Evolutionary conservation across 2,888 invertebrate genomes (phyloP).

Genomic region (Vanessa cardui): DNA sequence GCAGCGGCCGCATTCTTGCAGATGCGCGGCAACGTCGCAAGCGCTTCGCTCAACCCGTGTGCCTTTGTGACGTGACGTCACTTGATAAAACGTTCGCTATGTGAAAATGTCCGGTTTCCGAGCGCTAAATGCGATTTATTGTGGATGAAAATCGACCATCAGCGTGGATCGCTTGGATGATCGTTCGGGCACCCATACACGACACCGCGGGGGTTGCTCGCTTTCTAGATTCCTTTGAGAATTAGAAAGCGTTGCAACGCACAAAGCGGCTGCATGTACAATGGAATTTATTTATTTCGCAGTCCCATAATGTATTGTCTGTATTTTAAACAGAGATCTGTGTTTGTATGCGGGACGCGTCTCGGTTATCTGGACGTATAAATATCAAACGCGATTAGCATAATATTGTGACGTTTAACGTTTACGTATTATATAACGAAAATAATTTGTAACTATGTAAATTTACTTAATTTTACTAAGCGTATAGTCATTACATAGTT

Average conservation of each 20-base stretch:
- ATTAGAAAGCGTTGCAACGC: constrained; percentile 21
- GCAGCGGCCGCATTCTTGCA: constrained; percentile 74
- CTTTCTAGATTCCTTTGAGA: constrained; percentile 7
- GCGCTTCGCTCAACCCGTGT: constrained; percentile 54
- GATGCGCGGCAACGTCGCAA: constrained; percentile 69
- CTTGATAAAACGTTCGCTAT: constrained; percentile 60
- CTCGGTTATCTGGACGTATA: constrained; percentile 21
- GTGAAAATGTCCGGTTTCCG: constrained; percentile 53
- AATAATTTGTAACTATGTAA: background rate
- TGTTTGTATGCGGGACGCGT: constrained; percentile 28
- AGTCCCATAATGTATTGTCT: constrained; percentile 13
- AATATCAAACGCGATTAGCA: constrained; percentile 24
- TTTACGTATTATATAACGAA: background rate
- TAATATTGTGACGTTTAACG: constrained; percentile 17
- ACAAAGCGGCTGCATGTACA: constrained; percentile 2
- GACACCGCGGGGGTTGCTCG: constrained; percentile 9
- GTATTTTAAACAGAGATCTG: constrained; percentile 14
- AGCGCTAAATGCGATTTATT: constrained; percentile 26
- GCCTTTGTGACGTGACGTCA: constrained; percentile 68
- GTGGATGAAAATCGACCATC: constrained; percentile 24
- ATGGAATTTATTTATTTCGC: constrained; percentile 17
- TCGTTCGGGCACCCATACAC: background rate
- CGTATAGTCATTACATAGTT: no score
- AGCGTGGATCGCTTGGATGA: background rate
- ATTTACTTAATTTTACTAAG: background rate